These are phyloP conservation scores for Pegoplata infirma DNA, from an alignment of 2,888 invertebrate species.

Conservation along the genomic window DNA sequence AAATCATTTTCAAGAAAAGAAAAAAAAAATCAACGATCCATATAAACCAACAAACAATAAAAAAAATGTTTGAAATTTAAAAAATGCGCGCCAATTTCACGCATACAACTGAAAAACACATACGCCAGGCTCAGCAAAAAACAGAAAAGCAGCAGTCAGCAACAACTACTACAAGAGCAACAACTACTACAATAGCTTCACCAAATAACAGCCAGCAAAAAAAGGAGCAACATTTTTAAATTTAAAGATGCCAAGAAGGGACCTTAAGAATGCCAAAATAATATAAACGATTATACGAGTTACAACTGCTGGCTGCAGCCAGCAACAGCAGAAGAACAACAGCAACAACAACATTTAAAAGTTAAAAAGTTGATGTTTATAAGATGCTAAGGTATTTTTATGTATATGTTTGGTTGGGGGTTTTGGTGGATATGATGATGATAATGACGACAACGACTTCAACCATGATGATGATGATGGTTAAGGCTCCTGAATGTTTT, in stretches of 20 bases:
- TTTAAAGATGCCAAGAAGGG: slow-evolving; percentile 61
- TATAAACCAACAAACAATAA: slow-evolving; percentile 19
- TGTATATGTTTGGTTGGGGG: slow-evolving; percentile 5
- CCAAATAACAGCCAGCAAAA: too few species aligned
- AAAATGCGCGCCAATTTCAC: slow-evolving; percentile 74
- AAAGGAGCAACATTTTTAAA: slow-evolving; percentile 52
- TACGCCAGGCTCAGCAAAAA: slow-evolving; percentile 5
- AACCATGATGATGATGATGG: not conserved
- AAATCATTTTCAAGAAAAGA: slow-evolving; percentile 7
- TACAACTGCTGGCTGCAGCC: too few species aligned
- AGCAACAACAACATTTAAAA: slow-evolving; percentile 2
- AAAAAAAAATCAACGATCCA: slow-evolving; percentile 26
- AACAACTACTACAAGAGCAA: slow-evolving; percentile 4
- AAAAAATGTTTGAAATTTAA: slow-evolving; percentile 57
- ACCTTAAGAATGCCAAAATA: slow-evolving; percentile 59
- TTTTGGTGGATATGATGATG: too few species aligned
- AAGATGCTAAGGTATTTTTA: slow-evolving; percentile 37
- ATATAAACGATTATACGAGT: slow-evolving; percentile 54
- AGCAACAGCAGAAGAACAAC: slow-evolving; percentile 15
- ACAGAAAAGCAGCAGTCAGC: not conserved
- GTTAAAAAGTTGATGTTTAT: slow-evolving; percentile 22
- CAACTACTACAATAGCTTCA: too few species aligned
- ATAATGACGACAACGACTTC: too few species aligned
- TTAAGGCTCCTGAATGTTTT: slow-evolving; percentile 31
- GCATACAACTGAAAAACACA: slow-evolving; percentile 57